Conservation (phyloP, 2,888 invertebrate genomes). For the Actias luna region DNA sequence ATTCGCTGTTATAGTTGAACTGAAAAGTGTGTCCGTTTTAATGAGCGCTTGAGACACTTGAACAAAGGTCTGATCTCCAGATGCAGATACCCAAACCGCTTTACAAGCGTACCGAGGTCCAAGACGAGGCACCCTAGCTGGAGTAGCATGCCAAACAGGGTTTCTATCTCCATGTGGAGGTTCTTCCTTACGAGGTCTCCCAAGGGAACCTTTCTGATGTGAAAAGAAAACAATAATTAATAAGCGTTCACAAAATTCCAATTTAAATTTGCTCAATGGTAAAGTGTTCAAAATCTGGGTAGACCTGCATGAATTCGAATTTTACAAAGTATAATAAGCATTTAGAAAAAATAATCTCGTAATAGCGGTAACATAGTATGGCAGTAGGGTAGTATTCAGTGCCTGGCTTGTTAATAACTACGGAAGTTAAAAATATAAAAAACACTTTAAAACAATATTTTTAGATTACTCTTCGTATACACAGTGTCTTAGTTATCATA, state of each 20-base stretch:
- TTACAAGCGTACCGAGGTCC: constrained; percentile 93
- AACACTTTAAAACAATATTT: too few species aligned
- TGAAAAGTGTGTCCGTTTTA: constrained; percentile 92
- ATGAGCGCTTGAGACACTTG: constrained; percentile 96
- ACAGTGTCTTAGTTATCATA: too few species aligned
- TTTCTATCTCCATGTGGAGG: constrained; percentile 64
- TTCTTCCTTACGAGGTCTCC: constrained; percentile 73
- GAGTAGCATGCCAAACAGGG: constrained; percentile 87
- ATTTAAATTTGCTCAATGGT: too few species aligned
- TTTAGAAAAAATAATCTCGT: too few species aligned
- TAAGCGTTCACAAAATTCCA: not conserved
- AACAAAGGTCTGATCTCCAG: constrained; percentile 97
- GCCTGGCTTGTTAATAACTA: too few species aligned
- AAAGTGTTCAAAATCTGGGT: too few species aligned
- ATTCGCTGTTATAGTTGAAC: constrained; percentile 94
- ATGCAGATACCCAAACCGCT: constrained; percentile 96
- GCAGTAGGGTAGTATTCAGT: too few species aligned
- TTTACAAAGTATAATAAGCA: too few species aligned
- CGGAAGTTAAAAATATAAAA: too few species aligned
- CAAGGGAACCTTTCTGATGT: constrained; percentile 82
- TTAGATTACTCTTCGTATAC: too few species aligned
- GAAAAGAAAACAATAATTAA: not conserved
- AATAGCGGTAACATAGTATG: too few species aligned
- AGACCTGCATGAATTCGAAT: too few species aligned
- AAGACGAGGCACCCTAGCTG: constrained; percentile 88